Base-by-base conservation (phyloP, 2,113 vertebrate genomes). In the Macaca nemestrina region DNA sequence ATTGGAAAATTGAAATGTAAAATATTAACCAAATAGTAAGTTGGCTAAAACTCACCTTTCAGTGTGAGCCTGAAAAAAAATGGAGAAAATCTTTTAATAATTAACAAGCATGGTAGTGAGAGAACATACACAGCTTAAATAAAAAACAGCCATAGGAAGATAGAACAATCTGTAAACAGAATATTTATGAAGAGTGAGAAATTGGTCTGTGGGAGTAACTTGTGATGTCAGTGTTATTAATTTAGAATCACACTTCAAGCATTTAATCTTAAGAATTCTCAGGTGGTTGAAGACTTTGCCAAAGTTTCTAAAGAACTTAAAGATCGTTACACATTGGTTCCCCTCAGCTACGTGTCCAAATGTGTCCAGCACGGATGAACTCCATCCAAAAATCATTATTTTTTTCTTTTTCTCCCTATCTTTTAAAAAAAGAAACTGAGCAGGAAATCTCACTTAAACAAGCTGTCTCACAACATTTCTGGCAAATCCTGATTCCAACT, bases 371-470 rank as follows among this genome's bases (percentile, higher is more conserved):
- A 93, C n/a, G 94, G 94, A 97, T 83, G 96, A 96, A 96, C 72
- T 88, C 38, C 68, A 90, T 96, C 96, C 96, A 95, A 98, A 97
- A 97, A 93, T 86, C 82, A 97, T 94, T 91, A 93, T 83, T 97
- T 97, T 95, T 90, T 94, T 96, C 78, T 40, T 81, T 96, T 95
- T 92, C 80, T 97, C 67, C 40, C 52, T 96, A 57, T 92, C 84
- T 90, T 94, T 97, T 95, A 84, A 97, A 97, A 97, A 98, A 98
- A 96, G 97, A 97, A 98, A 96, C 95, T 79, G 61, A 97, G 94
- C 97, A 98, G 97, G 98, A 98, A 98, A 97, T 98, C 96, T 98
- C 98, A 97, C 98, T 98, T 98, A 98, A 98, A 98, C 98, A 98
- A 98, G 97, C 98, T 98, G 97, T 98, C 97, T 98, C 97, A 98